Conservation (phyloP, 2,888 invertebrate species). For the Caradrina kadenii region DNA sequence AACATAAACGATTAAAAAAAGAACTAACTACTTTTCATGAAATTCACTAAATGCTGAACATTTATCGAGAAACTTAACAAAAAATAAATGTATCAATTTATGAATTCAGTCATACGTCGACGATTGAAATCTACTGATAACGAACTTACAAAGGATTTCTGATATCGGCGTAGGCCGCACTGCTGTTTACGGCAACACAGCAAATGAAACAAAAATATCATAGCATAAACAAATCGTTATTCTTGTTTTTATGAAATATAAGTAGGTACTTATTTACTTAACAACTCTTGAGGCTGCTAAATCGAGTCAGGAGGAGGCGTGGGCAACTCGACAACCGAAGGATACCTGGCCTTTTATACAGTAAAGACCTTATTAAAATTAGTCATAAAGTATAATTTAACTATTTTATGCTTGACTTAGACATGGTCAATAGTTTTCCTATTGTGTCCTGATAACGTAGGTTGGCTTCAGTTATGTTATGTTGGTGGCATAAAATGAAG, state of each 20-base stretch:
- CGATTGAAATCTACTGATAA: constrained; percentile 21
- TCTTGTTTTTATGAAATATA: constrained; percentile 69
- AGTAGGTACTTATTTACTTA: neutral
- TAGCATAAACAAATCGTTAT: constrained; percentile 77
- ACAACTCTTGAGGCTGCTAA: constrained; percentile 66
- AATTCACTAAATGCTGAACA: constrained; percentile 8
- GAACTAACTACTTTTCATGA: constrained; percentile 9
- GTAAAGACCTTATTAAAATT: constrained; percentile 58
- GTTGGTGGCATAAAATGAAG: constrained; percentile 36
- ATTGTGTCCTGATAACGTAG: constrained; percentile 29
- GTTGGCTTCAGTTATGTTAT: constrained; percentile 14
- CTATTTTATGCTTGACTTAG: constrained; percentile 43
- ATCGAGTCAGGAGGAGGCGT: constrained; percentile 70
- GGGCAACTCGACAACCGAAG: constrained; percentile 69
- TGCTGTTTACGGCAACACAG: constrained; percentile 48
- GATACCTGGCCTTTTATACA: constrained; percentile 63
- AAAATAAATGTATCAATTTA: neutral
- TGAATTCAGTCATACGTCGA: constrained; percentile 1
- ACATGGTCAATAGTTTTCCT: constrained; percentile 40
- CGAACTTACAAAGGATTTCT: constrained; percentile 9
- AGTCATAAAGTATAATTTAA: constrained; percentile 58
- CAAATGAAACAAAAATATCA: constrained; percentile 69
- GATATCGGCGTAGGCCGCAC: constrained; percentile 35
- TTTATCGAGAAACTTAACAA: neutral
- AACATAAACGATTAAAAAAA: constrained; percentile 1